Percentiles rank a stretch among this genome's conserved stretches.
Conservation (phyloP, 2,113 vertebrate species). For the human (Homo sapiens) region GRCh38 chr11:46177501-46178000, state of each 20-base stretch:
- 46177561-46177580: slow-evolving; percentile 40
- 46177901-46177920: not conserved
- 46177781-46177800: not conserved
- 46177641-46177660: not conserved
- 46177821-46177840: not conserved
- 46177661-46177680: slow-evolving; percentile 2
- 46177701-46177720: not conserved
- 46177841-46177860: not conserved
- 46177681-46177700: not conserved
- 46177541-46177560: not conserved
- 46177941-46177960: not conserved
- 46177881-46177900: too few species aligned
- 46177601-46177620: slow-evolving; percentile 57
- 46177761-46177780: not conserved
- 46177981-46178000: not conserved
- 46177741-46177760: not conserved
- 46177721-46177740: not conserved
- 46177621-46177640: slow-evolving; percentile 56
- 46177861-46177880: not conserved
- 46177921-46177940: not conserved
- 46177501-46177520: slow-evolving; percentile 28
- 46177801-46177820: not conserved
- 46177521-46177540: slow-evolving; percentile 16
- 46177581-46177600: slow-evolving; percentile 38
- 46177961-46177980: slow-evolving; percentile 1